phyloP scores from a whole-genome alignment of 2,888 invertebrate genomes.

The Acanthopleura granulata region DNA sequence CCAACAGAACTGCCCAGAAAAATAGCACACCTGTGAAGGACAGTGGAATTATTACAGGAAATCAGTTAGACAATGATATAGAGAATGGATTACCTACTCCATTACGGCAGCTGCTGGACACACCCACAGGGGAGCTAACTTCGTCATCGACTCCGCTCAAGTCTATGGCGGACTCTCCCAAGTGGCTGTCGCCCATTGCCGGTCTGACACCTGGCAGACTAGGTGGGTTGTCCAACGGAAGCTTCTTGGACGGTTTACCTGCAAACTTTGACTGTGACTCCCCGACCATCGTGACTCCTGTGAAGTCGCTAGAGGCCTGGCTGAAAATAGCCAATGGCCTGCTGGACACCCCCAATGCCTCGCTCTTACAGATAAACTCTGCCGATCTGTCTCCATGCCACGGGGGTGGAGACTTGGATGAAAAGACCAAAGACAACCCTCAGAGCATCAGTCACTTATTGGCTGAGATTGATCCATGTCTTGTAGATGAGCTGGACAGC shows the following conservation, averaged over 20 bases:
- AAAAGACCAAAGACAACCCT: not conserved
- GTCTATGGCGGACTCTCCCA: not conserved
- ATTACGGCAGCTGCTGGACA: not conserved
- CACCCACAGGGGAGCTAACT: not conserved
- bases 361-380: not conserved
- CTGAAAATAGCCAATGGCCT: not conserved
- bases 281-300: not conserved
- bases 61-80: not conserved
- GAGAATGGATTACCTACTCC: slow-evolving; percentile 9
- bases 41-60: not conserved
- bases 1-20: too few species aligned
- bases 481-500: slow-evolving; percentile 1
- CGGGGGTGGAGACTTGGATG: not conserved
- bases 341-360: not conserved
- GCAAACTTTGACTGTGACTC: not conserved
- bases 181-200: not conserved
- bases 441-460: not conserved
- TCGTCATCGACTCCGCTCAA: not conserved
- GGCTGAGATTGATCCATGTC: slow-evolving; percentile 14
- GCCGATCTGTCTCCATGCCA: not conserved
- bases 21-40: too few species aligned
- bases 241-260: not conserved
- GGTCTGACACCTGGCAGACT: not conserved
- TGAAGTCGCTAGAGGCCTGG: not conserved
- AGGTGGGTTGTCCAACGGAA: not conserved